Evolutionary conservation across 2,888 invertebrate genomes (phyloP).

Genomic region (Allolobophora icterica): DNA sequence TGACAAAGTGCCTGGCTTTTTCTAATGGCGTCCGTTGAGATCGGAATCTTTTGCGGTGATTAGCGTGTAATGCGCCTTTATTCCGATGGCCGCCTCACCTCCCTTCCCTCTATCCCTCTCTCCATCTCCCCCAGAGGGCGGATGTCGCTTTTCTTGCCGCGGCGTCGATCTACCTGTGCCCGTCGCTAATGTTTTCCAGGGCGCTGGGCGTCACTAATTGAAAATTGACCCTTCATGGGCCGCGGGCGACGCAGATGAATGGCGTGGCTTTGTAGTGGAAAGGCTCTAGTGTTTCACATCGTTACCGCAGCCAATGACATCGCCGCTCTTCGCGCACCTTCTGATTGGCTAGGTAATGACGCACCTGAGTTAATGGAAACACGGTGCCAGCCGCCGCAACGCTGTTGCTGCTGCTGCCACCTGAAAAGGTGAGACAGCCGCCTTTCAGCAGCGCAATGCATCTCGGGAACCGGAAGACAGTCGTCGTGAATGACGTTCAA

Average conservation of each 20-base stretch:
- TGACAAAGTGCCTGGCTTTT: slow-evolving; percentile 9
- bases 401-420: not conserved
- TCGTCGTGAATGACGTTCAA: not conserved
- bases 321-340: not conserved
- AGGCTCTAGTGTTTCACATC: not conserved
- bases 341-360: not conserved
- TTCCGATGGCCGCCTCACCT: not conserved
- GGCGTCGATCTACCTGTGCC: not conserved
- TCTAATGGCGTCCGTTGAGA: slow-evolving; percentile 12
- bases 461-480: not conserved
- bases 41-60: not conserved
- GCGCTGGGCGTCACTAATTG: slow-evolving; percentile 24
- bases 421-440: not conserved
- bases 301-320: not conserved
- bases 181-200: slow-evolving; percentile 21
- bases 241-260: not conserved
- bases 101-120: not conserved
- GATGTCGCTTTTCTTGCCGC: slow-evolving; percentile 5
- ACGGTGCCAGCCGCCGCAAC: not conserved
- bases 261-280: slow-evolving; percentile 14
- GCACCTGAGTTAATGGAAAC: not conserved
- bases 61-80: slow-evolving; percentile 5
- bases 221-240: slow-evolving; percentile 25
- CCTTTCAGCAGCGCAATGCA: not conserved
- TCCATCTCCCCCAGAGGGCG: not conserved